Evolutionary conservation across 2,797 vertebrate genomes (phyloP).

Genomic region (Gymnopithys bicolor): DNA sequence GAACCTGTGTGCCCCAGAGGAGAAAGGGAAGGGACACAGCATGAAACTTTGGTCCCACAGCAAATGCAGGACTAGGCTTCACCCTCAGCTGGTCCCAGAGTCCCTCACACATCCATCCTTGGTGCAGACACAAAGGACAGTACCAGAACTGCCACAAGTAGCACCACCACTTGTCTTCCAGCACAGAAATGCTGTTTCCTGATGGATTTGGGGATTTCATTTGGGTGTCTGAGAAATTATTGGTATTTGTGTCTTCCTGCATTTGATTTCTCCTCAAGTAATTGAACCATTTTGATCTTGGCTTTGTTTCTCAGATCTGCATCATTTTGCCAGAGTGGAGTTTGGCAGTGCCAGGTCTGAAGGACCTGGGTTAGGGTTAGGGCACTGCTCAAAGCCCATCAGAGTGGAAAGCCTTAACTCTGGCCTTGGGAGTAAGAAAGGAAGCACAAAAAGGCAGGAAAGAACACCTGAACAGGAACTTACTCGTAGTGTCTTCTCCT

Average conservation of each 20-base stretch:
- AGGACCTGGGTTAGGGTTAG: not conserved
- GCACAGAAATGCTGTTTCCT: not conserved
- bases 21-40: not conserved
- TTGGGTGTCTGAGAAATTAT: not conserved
- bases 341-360: not conserved
- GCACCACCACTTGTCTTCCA: not conserved
- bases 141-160: accelerated
- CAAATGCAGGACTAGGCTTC: not conserved
- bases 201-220: not conserved
- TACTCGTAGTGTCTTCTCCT: slow-evolving; percentile 90
- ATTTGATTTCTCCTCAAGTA: not conserved
- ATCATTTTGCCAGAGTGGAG: not conserved
- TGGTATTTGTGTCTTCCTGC: not conserved
- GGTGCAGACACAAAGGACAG: not conserved
- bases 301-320: not conserved
- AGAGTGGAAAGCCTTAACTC: not conserved
- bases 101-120: no score
- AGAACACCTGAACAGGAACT: slow-evolving; percentile 53
- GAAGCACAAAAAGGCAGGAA: not conserved
- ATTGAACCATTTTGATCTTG: not conserved
- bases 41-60: not conserved
- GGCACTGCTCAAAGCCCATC: not conserved
- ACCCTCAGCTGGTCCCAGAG: not conserved
- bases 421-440: not conserved
- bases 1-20: slow-evolving; percentile 75